Conservation (phyloP, 2,113 vertebrate species). For the Perca fluviatilis region DNA sequence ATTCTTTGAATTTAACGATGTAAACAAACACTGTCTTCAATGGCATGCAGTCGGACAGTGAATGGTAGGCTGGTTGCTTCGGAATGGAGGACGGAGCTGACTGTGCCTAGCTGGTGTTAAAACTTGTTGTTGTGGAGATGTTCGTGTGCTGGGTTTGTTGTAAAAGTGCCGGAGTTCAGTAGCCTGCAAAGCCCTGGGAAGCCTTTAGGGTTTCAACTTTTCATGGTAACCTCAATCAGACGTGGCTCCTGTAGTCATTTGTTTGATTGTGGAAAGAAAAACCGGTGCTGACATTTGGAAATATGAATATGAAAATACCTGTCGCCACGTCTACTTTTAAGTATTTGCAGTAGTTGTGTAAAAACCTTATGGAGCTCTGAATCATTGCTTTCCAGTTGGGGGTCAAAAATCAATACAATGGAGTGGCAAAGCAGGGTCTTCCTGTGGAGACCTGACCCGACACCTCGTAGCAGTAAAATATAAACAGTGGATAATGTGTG, state of each 20-base stretch:
- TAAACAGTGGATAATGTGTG: conserved; percentile 24
- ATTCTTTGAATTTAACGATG: conserved; percentile 75
- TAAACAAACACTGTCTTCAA: conserved; percentile 67
- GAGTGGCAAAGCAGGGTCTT: conserved; percentile 1
- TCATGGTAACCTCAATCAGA: conserved; percentile 23
- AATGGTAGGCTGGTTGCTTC: conserved; percentile 20
- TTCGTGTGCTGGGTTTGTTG: conserved; percentile 38
- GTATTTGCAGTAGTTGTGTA: conserved; percentile 33
- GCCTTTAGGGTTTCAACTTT: conserved; percentile 32
- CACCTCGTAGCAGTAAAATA: conserved; percentile 37
- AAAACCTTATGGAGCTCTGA: conserved; percentile 20
- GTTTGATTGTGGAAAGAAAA: conserved; percentile 22
- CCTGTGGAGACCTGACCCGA: conserved; percentile 43
- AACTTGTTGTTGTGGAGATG: conserved; percentile 29
- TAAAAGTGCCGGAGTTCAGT: conserved; percentile 4
- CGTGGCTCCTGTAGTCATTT: background rate
- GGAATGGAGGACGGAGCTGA: conserved; percentile 17
- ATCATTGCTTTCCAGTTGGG: conserved; percentile 15
- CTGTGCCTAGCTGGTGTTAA: conserved; percentile 44
- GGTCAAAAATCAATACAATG: conserved; percentile 42
- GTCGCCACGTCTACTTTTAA: background rate
- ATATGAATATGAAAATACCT: background rate
- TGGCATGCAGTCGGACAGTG: conserved; percentile 8
- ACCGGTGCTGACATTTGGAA: conserved; percentile 26
- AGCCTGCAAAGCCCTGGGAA: conserved; percentile 18